Percentiles rank a stretch among this genome's conserved stretches.
phyloP scores from a whole-genome alignment of 2,888 invertebrate species.

The Galeopsomyia nigrocyanea region DNA sequence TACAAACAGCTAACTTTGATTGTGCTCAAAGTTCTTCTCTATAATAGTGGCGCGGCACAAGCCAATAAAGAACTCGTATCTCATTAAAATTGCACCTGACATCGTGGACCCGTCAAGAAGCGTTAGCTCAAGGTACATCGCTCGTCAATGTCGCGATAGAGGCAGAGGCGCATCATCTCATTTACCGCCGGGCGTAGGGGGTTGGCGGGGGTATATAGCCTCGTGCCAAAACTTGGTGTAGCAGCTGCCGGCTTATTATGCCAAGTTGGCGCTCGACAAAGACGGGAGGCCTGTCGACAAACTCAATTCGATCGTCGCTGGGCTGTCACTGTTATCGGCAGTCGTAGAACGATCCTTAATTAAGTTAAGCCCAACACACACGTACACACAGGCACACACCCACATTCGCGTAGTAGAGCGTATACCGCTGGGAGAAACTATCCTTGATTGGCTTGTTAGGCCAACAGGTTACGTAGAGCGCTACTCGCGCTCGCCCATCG shows the following conservation, averaged over 20 bases:
- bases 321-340: slow-evolving; percentile 56
- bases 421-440: slow-evolving; percentile 61
- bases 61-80: no score
- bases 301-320: slow-evolving; percentile 50
- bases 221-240: not conserved
- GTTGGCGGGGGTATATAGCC: no score
- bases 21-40: no score
- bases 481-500: slow-evolving; percentile 40
- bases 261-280: slow-evolving; percentile 28
- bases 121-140: no score
- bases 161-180: no score
- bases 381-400: not conserved
- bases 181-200: no score
- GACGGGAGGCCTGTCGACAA: slow-evolving; percentile 34
- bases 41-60: no score
- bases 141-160: no score
- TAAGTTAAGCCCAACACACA: slow-evolving; percentile 61
- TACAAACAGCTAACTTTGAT: no score
- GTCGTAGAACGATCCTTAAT: slow-evolving; percentile 66
- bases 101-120: no score
- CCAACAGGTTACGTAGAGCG: slow-evolving; percentile 62
- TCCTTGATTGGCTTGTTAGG: slow-evolving; percentile 67
- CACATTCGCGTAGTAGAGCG: slow-evolving; percentile 31
- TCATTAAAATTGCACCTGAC: no score
- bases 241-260: slow-evolving; percentile 27